Evolutionary conservation across 2,888 invertebrate genomes (phyloP).

Genomic region (Odontocolon sp.): DNA sequence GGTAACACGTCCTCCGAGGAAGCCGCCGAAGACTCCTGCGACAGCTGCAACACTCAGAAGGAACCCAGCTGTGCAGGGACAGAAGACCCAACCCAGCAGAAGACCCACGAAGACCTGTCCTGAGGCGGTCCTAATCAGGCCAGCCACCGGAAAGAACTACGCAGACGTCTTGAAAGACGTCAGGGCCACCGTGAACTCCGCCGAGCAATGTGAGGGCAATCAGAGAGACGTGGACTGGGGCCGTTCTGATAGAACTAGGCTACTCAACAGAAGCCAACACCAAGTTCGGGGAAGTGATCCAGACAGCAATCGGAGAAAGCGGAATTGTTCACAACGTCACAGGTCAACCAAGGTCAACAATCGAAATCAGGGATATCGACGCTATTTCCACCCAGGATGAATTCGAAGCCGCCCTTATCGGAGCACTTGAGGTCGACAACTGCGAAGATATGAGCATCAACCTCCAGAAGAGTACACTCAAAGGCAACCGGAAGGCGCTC

Average conservation of each 20-base stretch:
- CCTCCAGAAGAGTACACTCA: neutral
- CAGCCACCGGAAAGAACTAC: neutral
- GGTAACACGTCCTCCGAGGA: too few relatives aligned
- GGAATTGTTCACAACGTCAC: slow-evolving; percentile 2
- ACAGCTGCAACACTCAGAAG: too few relatives aligned
- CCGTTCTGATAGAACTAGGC: slow-evolving; percentile 5
- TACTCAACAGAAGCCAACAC: neutral
- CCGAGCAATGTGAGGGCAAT: neutral
- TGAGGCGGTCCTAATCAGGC: slow-evolving; percentile 3
- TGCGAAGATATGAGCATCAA: neutral
- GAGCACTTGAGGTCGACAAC: neutral
- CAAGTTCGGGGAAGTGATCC: slow-evolving; percentile 5
- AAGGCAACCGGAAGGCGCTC: neutral
- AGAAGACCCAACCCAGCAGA: too few relatives aligned
- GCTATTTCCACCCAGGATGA: slow-evolving; percentile 1
- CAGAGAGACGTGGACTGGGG: neutral
- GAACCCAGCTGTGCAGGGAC: neutral
- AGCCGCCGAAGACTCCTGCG: too few relatives aligned
- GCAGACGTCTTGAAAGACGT: slow-evolving; percentile 1
- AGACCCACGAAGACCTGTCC: neutral
- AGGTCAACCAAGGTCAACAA: slow-evolving; percentile 2
- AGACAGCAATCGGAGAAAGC: neutral
- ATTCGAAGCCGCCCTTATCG: slow-evolving; percentile 19
- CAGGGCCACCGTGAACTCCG: neutral
- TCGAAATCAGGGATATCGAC: slow-evolving; percentile 20